These are phyloP conservation scores for Myathropa florea DNA, from an alignment of 2,888 invertebrate species.

Conservation along the genomic window DNA sequence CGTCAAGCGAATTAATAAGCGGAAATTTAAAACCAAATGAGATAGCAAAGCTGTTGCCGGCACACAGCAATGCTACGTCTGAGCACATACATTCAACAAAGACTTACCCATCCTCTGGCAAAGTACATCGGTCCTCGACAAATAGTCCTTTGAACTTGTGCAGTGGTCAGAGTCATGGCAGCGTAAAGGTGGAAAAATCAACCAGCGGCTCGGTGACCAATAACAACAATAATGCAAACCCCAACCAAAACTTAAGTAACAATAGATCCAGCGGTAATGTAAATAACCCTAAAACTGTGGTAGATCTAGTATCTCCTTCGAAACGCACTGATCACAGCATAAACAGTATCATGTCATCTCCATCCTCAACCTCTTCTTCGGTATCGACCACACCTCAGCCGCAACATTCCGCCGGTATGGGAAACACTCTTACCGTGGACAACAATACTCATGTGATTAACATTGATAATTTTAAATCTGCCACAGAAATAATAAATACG, in stretches of 20 bases:
- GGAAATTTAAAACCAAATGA: conserved; percentile 49
- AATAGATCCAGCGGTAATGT: conserved; percentile 50
- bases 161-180: conserved; percentile 46
- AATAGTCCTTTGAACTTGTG: conserved; percentile 59
- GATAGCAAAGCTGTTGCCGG: conserved; percentile 44
- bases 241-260: conserved; percentile 63
- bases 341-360: conserved; percentile 74
- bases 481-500: conserved; percentile 78
- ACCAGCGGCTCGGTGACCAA: conserved; percentile 55
- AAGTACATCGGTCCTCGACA: conserved; percentile 49
- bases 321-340: conserved; percentile 79
- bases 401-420: conserved; percentile 74
- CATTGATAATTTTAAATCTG: conserved; percentile 78
- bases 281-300: conserved; percentile 54
- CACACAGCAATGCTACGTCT: conserved; percentile 53
- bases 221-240: conserved; percentile 70
- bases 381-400: conserved; percentile 70
- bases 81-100: conserved; percentile 62
- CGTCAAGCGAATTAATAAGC: conserved; percentile 44
- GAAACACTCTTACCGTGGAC: conserved; percentile 46
- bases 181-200: conserved; percentile 44
- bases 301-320: conserved; percentile 75
- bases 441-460: conserved; percentile 77
- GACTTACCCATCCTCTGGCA: conserved; percentile 56
- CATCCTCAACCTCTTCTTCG: conserved; percentile 68